Evolutionary conservation across 1,140 invertebrate genomes (phyloP).

Genomic region (Apocrypta bakeri): DNA sequence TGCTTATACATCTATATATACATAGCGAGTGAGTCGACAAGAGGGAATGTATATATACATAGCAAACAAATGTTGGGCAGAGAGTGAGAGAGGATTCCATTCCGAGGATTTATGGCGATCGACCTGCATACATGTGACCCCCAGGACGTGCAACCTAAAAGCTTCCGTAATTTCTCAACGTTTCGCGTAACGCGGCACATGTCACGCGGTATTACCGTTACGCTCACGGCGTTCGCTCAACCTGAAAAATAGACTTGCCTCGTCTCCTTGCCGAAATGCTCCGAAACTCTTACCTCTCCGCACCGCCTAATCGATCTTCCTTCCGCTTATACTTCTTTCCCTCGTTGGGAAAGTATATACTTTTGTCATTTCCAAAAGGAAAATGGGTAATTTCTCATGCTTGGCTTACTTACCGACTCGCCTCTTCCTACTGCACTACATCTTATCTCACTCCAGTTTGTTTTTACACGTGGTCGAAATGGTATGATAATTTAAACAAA

Average conservation of each 20-base stretch:
- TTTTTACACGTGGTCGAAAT: too few species aligned
- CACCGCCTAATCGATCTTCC: slow-evolving; percentile 17
- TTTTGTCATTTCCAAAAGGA: slow-evolving; percentile 32
- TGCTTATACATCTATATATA: background rate
- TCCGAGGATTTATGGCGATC: slow-evolving; percentile 62
- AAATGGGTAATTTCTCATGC: background rate
- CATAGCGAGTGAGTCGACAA: slow-evolving; percentile 24
- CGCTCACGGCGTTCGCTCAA: slow-evolving; percentile 5
- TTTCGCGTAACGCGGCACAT: slow-evolving; percentile 48
- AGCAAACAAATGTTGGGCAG: slow-evolving; percentile 37
- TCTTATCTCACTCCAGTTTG: too few species aligned
- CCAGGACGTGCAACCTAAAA: slow-evolving; percentile 25
- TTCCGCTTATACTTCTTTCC: background rate
- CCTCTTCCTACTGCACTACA: too few species aligned
- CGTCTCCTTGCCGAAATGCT: slow-evolving; percentile 24
- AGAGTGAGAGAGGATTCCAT: slow-evolving; percentile 57
- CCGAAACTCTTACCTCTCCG: slow-evolving; percentile 24
- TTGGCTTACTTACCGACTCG: too few species aligned
- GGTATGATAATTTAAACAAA: too few species aligned
- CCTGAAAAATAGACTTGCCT: slow-evolving; percentile 43
- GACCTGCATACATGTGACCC: slow-evolving; percentile 51
- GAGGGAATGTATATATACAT: too few species aligned
- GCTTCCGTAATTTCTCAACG: slow-evolving; percentile 56
- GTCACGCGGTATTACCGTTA: slow-evolving; percentile 46
- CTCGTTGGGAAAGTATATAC: background rate